Conservation (phyloP, 2,888 invertebrate species). For the Drosophila vallismaia region DNA sequence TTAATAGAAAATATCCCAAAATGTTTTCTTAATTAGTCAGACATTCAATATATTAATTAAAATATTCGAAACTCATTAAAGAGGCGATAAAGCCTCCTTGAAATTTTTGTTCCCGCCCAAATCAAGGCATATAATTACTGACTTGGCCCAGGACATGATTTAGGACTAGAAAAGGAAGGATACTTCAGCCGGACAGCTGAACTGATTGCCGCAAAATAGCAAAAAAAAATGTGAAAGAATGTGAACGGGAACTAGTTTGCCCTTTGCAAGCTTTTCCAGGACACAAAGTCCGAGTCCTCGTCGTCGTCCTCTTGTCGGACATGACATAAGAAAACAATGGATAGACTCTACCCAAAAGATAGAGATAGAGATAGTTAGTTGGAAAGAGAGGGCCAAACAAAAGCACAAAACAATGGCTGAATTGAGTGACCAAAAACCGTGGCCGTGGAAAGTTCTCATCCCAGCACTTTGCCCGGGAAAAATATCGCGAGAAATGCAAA, state of each 20-base stretch:
- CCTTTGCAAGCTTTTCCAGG: slow-evolving; percentile 2
- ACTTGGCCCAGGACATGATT: slow-evolving; percentile 3
- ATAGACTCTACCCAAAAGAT: neutral
- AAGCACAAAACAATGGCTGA: slow-evolving; percentile 10
- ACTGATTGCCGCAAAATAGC: slow-evolving; percentile 61
- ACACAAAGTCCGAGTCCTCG: neutral
- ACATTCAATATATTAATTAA: neutral
- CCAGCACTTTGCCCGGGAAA: slow-evolving; percentile 48
- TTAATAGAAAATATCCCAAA: no score
- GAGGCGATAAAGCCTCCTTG: neutral
- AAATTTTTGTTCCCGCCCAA: slow-evolving; percentile 24
- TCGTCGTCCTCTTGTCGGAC: slow-evolving; percentile 51
- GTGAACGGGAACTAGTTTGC: slow-evolving; percentile 46
- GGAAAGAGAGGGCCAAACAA: neutral
- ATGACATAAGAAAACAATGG: slow-evolving; percentile 74
- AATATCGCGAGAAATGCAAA: slow-evolving; percentile 64
- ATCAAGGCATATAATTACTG: slow-evolving; percentile 59
- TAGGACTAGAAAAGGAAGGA: slow-evolving; percentile 7
- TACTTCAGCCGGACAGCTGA: slow-evolving; percentile 51
- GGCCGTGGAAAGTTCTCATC: slow-evolving; percentile 54
- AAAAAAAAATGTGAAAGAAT: slow-evolving; percentile 11
- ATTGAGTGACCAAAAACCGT: slow-evolving; percentile 54
- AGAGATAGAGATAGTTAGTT: neutral
- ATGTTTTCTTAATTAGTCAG: no score
- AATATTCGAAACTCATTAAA: neutral